Conservation (phyloP, 2,888 invertebrate genomes). For the Temnothorax ravouxi region DNA sequence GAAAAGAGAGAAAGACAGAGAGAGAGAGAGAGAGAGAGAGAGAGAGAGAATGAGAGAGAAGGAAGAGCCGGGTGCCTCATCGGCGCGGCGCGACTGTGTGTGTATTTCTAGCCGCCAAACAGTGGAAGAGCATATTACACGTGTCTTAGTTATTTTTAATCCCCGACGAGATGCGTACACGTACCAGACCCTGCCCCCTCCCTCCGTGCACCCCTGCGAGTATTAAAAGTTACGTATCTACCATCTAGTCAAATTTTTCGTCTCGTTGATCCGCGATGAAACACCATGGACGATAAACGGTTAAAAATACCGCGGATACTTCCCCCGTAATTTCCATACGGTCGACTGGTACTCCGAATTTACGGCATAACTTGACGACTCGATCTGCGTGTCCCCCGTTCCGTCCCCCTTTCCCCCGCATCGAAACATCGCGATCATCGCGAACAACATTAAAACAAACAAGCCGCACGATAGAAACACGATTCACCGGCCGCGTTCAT, state of each 20-base stretch:
- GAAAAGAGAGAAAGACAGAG: neutral
- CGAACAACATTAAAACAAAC: neutral
- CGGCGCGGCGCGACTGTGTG: slow-evolving; percentile 8
- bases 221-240: slow-evolving; percentile 50
- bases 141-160: slow-evolving; percentile 73
- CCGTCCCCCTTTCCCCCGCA: neutral
- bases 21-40: neutral
- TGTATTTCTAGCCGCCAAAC: slow-evolving; percentile 68
- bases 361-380: neutral
- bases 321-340: slow-evolving; percentile 28
- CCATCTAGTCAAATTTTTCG: slow-evolving; percentile 40
- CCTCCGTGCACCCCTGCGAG: neutral
- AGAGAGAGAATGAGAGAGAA: neutral
- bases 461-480: neutral
- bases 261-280: slow-evolving; percentile 40
- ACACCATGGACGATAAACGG: slow-evolving; percentile 34
- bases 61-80: slow-evolving; percentile 3
- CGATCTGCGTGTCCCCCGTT: neutral
- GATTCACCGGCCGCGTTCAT: neutral
- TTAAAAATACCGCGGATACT: slow-evolving; percentile 45
- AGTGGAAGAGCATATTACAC: slow-evolving; percentile 66
- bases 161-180: slow-evolving; percentile 53
- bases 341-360: slow-evolving; percentile 10
- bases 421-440: neutral
- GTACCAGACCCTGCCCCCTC: neutral